Evolutionary conservation across 2,888 invertebrate genomes (phyloP).

Genomic region (Pachydiplax longipennis): DNA sequence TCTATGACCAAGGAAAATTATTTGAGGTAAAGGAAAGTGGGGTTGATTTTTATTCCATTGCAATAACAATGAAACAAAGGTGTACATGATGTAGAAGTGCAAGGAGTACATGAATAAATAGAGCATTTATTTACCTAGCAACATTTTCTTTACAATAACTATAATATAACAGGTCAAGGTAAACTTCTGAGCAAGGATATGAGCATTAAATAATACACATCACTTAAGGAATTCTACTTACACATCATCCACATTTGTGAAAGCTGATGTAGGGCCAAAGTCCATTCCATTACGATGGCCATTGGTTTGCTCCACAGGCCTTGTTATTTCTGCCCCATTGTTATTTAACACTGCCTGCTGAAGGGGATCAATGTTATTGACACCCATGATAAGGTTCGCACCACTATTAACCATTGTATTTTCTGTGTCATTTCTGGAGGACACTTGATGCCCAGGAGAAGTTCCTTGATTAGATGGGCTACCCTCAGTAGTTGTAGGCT

Average conservation of each 20-base stretch:
- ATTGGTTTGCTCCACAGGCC: conserved; percentile 49
- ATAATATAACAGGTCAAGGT: no score
- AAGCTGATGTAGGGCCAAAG: conserved; percentile 49
- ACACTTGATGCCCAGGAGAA: conserved; percentile 25
- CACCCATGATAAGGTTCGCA: conserved; percentile 23
- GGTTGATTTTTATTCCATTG: no score
- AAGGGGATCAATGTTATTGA: conserved; percentile 7
- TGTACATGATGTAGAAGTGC: no score
- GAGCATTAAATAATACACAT: neutral
- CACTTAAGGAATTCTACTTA: conserved; percentile 47
- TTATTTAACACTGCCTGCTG: conserved; percentile 39
- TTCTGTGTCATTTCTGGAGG: conserved; percentile 19
- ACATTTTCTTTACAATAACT: no score
- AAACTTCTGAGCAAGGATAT: neutral
- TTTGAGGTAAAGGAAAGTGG: no score
- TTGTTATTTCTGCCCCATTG: conserved; percentile 40
- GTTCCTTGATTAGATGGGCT: conserved; percentile 31
- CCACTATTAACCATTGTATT: conserved; percentile 27
- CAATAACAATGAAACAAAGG: no score
- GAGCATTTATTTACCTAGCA: no score
- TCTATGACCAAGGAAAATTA: no score
- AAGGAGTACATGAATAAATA: no score
- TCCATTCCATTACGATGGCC: conserved; percentile 51
- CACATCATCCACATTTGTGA: conserved; percentile 52
- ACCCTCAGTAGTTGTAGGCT: conserved; percentile 14